Percentiles rank a stretch among this genome's conserved stretches.
phyloP scores from a whole-genome alignment of 2,797 vertebrate genomes.

The Chloroceryle inda region DNA sequence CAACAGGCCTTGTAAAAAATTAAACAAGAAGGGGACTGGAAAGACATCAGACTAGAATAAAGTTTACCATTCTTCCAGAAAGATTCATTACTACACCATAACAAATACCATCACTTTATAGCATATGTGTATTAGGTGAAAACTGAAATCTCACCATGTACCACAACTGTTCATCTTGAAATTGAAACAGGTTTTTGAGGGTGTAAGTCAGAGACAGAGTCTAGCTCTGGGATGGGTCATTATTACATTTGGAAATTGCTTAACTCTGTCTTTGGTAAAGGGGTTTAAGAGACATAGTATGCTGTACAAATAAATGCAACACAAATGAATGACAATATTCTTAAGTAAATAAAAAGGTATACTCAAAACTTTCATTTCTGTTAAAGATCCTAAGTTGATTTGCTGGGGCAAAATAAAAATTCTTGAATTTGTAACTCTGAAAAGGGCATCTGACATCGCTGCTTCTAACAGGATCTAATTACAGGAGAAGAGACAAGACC shows the following conservation, averaged over 20 bases:
- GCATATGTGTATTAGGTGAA: neutral
- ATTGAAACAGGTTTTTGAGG: neutral
- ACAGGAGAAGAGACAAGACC: neutral
- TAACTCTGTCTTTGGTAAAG: neutral
- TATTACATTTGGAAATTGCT: neutral
- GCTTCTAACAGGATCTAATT: neutral
- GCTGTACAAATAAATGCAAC: neutral
- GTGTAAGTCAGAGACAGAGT: neutral
- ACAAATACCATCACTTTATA: neutral
- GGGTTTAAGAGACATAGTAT: neutral
- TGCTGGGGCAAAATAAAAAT: neutral
- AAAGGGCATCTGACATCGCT: neutral
- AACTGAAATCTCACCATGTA: neutral
- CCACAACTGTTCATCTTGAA: neutral
- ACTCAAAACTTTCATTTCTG: neutral
- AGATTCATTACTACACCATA: neutral
- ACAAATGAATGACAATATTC: neutral
- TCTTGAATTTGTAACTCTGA: neutral
- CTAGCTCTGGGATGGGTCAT: neutral
- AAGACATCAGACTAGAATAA: neutral
- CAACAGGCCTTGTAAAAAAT: neutral
- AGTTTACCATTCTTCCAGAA: neutral
- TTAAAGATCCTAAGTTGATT: neutral
- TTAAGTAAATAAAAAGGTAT: neutral
- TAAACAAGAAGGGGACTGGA: neutral